Evolutionary conservation across 64 coral and sea anemone species (phyloP).

Genomic region (Montipora efflorescens): DNA sequence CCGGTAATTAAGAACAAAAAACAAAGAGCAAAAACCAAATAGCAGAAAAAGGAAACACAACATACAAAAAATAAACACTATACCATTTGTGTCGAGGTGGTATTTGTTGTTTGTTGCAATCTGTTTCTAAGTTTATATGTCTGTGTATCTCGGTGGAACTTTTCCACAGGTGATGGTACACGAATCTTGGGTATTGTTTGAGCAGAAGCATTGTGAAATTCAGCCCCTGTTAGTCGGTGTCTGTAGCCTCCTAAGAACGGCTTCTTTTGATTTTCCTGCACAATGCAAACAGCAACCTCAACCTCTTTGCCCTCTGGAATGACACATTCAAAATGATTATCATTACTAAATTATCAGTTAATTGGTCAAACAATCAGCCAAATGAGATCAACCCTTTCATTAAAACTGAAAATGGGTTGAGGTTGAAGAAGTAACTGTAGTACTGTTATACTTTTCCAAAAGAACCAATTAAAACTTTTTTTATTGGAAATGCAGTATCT

Average conservation of each 20-base stretch:
- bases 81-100: slow-evolving; percentile 99
- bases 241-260: slow-evolving; percentile 93
- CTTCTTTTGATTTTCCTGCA: slow-evolving; percentile 83
- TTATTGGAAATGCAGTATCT: too few species aligned
- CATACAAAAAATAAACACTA: neutral
- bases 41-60: too few species aligned
- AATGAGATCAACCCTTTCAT: too few species aligned
- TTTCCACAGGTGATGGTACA: slow-evolving; percentile 82
- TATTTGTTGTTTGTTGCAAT: slow-evolving; percentile 93
- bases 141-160: slow-evolving; percentile 96
- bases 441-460: too few species aligned
- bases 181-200: slow-evolving; percentile 95
- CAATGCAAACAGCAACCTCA: slow-evolving; percentile 79
- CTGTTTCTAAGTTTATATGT: slow-evolving; percentile 83
- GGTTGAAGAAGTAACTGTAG: too few species aligned
- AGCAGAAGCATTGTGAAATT: slow-evolving; percentile 91
- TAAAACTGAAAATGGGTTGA: too few species aligned
- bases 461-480: too few species aligned
- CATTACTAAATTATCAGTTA: too few species aligned
- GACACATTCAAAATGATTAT: neutral
- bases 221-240: slow-evolving; percentile 88
- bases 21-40: too few species aligned
- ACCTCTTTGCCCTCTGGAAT: slow-evolving; percentile 67
- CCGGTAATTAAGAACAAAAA: too few species aligned
- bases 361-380: too few species aligned